phyloP scores from a whole-genome alignment of 2,113 vertebrate species.

The Cariama cristata region DNA sequence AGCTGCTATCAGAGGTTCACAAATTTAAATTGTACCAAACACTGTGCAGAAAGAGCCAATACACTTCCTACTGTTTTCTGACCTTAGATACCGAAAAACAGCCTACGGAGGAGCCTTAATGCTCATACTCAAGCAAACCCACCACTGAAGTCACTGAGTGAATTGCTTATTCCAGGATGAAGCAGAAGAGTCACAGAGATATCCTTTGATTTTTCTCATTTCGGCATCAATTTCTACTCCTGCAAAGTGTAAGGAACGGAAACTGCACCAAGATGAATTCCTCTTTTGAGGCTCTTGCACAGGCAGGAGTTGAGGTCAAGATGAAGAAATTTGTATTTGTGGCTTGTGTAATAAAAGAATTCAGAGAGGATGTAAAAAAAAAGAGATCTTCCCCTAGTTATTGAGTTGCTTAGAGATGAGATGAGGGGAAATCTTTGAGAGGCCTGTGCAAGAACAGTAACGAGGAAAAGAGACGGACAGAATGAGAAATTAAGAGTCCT shows the following conservation, averaged over 20 bases:
- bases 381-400: neutral
- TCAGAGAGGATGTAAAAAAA: neutral
- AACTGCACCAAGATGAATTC: neutral
- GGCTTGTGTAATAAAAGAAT: neutral
- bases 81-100: neutral
- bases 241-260: neutral
- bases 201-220: neutral
- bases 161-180: neutral
- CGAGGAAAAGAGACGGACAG: neutral
- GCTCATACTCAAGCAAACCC: neutral
- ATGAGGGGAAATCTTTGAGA: neutral
- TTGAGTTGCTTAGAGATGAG: neutral
- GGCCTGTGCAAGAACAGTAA: neutral
- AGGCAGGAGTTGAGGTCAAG: neutral
- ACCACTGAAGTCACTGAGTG: neutral
- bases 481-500: conserved; percentile 19
- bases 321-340: neutral
- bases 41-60: neutral
- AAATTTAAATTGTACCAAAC: neutral
- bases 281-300: neutral
- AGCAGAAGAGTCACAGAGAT: neutral
- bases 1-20: neutral
- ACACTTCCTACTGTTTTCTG: neutral
- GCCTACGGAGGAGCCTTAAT: neutral
- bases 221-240: neutral